Conservation (phyloP, 2,888 invertebrate species). For the Ochropleura leucogaster region DNA sequence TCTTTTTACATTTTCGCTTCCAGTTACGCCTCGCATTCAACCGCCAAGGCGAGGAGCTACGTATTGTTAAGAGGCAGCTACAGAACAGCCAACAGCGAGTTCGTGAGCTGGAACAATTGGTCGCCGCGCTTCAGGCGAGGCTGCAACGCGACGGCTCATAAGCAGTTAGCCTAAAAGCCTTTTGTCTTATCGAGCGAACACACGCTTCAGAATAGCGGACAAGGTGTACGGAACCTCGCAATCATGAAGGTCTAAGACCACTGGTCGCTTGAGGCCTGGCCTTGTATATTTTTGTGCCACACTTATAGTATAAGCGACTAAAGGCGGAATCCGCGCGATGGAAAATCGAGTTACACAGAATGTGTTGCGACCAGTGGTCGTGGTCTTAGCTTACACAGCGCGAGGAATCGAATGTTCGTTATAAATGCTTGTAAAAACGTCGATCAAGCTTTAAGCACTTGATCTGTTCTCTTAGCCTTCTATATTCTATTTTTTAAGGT, state of each 20-base stretch:
- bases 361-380: constrained; percentile 10
- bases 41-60: constrained; percentile 94
- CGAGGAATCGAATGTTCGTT: constrained; percentile 43
- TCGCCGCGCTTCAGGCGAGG: constrained; percentile 91
- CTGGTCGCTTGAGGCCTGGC: constrained; percentile 31
- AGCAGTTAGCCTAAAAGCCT: constrained; percentile 35
- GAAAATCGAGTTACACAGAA: neutral
- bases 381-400: constrained; percentile 17
- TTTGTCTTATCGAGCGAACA: constrained; percentile 46
- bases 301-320: constrained; percentile 34
- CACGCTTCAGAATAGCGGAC: constrained; percentile 43
- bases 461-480: constrained; percentile 61
- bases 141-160: constrained; percentile 75
- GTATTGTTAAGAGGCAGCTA: constrained; percentile 94
- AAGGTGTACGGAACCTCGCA: constrained; percentile 23
- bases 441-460: constrained; percentile 60
- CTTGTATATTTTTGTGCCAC: constrained; percentile 53
- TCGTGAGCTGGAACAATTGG: constrained; percentile 94
- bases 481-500: constrained; percentile 55
- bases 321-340: neutral
- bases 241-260: constrained; percentile 16
- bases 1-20: constrained; percentile 51
- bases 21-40: constrained; percentile 94
- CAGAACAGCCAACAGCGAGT: constrained; percentile 95
- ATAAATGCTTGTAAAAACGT: constrained; percentile 59